Base-by-base conservation (phyloP, 2,888 invertebrate species). In the Hypolimnas misippus region DNA sequence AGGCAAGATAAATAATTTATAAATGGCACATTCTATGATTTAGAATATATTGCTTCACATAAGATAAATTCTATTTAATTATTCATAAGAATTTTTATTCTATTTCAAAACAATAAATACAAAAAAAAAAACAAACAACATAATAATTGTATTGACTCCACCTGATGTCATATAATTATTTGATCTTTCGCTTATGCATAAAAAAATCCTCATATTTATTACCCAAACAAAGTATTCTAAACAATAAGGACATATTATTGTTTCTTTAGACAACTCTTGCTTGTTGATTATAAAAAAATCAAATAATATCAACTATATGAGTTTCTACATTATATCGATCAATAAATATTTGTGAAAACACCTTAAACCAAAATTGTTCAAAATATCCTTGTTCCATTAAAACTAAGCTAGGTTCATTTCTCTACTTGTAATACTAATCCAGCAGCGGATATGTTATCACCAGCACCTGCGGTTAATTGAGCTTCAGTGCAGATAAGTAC, bases 391-490 rank as follows among this genome's bases (percentile, higher is more conserved):
- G 57, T 51, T 57, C 38, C 35, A 50, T 51, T 8, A 14, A 38
- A 19, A 33, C 38, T 44, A 40, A 42, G 51, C 17, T 73, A 72
- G 65, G 75, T 70, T 85, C 70, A 89, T 76, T 86, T 87, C 64
- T 91, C 93, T 63, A 95, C 93, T 82, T 95, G 95, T 57, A 94
- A 86, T n/a, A 94, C 95, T 14, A 97, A 86, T n/a, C 96, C 97
- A 1, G 97, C 96, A n/a, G 97, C 96, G 0, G 97, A 97, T 68
- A 97, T 96, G 77, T 97, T 97, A 79, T 97, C 97, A 0, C 97
- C 97, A 8, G 96, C 97, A 0, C 97, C 97, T 0, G 96, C 97
- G 0, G 97, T 97, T 74, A 97, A 94, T 64, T 94, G 93, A 0
- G 96, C 96, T 71, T 96, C 93, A 0, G 96, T 96, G 76, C 97